These are phyloP conservation scores for Macrostomum lignano DNA, from an alignment of 1,140 invertebrate species.

Conservation along the genomic window DNA sequence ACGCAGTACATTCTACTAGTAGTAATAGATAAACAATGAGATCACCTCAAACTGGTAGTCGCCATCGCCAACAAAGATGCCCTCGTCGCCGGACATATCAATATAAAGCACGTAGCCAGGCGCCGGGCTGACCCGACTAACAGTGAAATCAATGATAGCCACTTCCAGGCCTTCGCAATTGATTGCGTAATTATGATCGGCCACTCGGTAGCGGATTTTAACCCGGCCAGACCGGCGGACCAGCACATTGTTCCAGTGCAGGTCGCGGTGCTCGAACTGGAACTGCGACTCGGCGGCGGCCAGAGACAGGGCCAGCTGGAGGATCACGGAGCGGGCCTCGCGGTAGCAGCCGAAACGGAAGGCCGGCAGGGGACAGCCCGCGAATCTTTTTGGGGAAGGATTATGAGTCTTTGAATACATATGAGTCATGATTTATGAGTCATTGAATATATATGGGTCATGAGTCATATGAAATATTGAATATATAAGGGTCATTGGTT, in stretches of 20 bases:
- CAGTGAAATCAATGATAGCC: slow-evolving; percentile 65
- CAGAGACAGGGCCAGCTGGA: slow-evolving; percentile 30
- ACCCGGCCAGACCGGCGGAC: slow-evolving; percentile 34
- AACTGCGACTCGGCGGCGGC: slow-evolving; percentile 49
- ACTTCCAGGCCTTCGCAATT: slow-evolving; percentile 33
- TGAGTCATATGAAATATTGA: no score
- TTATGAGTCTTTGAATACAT: no score
- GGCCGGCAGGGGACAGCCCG: no score
- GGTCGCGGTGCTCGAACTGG: slow-evolving; percentile 68
- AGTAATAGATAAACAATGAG: no score
- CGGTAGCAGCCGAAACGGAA: not conserved
- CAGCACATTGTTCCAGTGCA: slow-evolving; percentile 68
- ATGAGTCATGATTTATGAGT: no score
- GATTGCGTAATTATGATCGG: slow-evolving; percentile 26
- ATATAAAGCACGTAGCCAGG: slow-evolving; percentile 38
- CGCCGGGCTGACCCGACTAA: slow-evolving; percentile 39
- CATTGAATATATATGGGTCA: no score
- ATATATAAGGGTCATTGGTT: no score
- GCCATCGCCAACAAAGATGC: slow-evolving; percentile 42
- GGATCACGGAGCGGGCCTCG: slow-evolving; percentile 11
- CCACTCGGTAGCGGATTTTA: slow-evolving; percentile 28
- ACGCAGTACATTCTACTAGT: no score
- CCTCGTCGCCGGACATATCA: slow-evolving; percentile 46
- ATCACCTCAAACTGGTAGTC: slow-evolving; percentile 84
- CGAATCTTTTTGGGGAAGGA: no score